phyloP scores from a whole-genome alignment of 2,113 vertebrate species.

The Cryptotis parvus region DNA sequence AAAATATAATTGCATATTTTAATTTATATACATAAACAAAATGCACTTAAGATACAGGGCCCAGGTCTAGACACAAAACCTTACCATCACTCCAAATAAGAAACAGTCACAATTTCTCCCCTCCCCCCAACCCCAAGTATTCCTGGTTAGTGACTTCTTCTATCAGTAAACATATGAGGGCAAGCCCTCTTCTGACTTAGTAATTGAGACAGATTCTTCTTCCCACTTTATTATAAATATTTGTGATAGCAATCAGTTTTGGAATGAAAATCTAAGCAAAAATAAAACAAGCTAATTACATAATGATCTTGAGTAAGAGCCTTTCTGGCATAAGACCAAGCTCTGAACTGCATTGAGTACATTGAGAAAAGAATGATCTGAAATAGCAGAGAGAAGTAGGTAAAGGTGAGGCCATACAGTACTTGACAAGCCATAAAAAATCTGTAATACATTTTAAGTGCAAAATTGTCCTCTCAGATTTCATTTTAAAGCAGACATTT shows the following conservation, averaged over 20 bases:
- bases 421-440: background rate
- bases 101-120: background rate
- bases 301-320: background rate
- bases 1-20: background rate
- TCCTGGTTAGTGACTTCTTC: background rate
- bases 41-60: background rate
- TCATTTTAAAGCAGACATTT: background rate
- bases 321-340: background rate
- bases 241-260: background rate
- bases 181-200: background rate
- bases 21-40: background rate
- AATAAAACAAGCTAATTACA: background rate
- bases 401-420: background rate
- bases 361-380: background rate
- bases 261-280: background rate
- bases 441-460: background rate
- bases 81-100: too few relatives aligned
- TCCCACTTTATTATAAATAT: background rate
- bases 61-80: too few relatives aligned
- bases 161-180: background rate
- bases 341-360: background rate
- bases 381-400: background rate
- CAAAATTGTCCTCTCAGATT: background rate
- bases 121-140: accelerated
- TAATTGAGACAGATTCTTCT: background rate